Percentiles rank a stretch among this genome's conserved stretches.
These are phyloP conservation scores for Geophilus truncorum DNA, from an alignment of 2,888 invertebrate genomes.

Conservation along the genomic window DNA sequence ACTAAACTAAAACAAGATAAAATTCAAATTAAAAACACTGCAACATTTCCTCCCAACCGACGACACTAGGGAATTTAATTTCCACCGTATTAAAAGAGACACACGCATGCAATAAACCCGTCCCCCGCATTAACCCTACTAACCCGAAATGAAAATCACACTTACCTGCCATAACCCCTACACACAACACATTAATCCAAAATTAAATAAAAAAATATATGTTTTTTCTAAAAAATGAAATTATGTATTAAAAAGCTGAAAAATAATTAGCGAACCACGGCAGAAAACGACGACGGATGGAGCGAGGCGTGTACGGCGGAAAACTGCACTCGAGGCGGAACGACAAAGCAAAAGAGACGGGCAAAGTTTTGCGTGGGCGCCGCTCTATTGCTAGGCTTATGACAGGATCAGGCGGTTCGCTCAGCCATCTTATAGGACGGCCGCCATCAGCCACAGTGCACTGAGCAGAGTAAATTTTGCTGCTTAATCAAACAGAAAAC, in stretches of 20 bases:
- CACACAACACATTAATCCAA: not conserved
- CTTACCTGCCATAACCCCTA: not conserved
- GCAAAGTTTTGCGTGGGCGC: not conserved
- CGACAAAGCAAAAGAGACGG: not conserved
- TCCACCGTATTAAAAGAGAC: not conserved
- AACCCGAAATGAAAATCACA: not conserved
- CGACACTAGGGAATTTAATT: not conserved
- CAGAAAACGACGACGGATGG: not conserved
- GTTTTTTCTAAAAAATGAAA: not conserved
- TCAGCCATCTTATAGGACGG: conserved; percentile 30
- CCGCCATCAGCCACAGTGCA: conserved; percentile 35
- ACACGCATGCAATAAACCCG: not conserved
- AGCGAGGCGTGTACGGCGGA: conserved; percentile 1
- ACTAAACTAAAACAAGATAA: not conserved
- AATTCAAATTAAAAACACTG: not conserved
- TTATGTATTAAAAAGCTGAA: not conserved
- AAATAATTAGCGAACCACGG: not conserved
- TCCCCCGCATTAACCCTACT: not conserved
- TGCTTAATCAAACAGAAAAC: conserved; percentile 38
- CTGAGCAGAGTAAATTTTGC: conserved; percentile 37
- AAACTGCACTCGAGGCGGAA: not conserved
- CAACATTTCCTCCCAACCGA: not conserved
- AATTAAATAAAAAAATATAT: not conserved
- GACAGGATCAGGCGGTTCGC: conserved; percentile 31
- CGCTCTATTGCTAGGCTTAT: conserved; percentile 29